Base-by-base conservation (phyloP, 2,888 invertebrate genomes). In the Andrena chrysosceles region DNA sequence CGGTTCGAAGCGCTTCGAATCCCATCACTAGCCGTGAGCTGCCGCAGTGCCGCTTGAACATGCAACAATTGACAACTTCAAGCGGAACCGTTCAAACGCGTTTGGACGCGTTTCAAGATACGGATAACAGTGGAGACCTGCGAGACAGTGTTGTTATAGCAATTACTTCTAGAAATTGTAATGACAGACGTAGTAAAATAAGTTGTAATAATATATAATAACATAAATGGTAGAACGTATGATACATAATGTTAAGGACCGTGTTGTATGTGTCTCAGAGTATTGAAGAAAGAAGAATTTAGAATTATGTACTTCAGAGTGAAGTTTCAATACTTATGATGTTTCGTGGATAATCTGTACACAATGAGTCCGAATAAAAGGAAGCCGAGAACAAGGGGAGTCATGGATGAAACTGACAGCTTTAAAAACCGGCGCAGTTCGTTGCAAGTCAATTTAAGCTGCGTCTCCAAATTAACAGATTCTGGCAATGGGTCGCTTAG, bases 401-500 rank as follows among this genome's bases (percentile, higher is more conserved):
- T 20, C 0, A 73, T 33, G 0, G 33, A 70, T 10, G 73, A 72
- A 2, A 75, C 63, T 29, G 73, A 67, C n/a, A 81, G 72, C 16
- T 42, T 64, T 6, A 80, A 72, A 20, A 35, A 31, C 76, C 89
- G 88, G 31, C 84, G 89, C 52, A 92, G 89, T 71, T 93, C 93
- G 1, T 56, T 93, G 59, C 84, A 74, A 80, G 92, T 93, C 0
- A 93, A 93, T 85, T 84, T 93, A 66, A 93, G 93, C 81, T 92
- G 76, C 56, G 71, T 64, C 1, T 87, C 91, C 0, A 85, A 87
- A 67, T 62, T 88, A 49, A 87, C 89, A 6, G 87, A 91, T 66
- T 90, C 91, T 5, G 89, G 85, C 10, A 82, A 89, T 52, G 77
- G 74, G 6, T 89, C 87, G 0, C 68, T 87, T 3, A 81, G 62